A percentile compares a stretch with the other conserved stretches of the same genome.
Evolutionary conservation across 2,888 invertebrate genomes (phyloP).

Genomic region (Argynnis bischoffii): DNA sequence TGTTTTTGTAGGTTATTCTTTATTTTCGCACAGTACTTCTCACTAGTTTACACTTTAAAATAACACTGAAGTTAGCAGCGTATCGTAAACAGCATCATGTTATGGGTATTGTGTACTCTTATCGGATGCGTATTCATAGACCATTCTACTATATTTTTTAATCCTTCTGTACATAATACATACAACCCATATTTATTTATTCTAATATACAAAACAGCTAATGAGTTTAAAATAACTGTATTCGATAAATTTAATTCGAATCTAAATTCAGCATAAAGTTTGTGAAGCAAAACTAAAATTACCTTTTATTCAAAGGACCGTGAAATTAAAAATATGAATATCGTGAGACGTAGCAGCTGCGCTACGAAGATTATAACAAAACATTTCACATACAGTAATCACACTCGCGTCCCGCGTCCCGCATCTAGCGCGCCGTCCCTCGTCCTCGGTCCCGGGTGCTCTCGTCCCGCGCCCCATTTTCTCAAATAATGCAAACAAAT

Average conservation of each 20-base stretch:
- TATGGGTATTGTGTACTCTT: too few relatives aligned
- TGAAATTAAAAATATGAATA: constrained; percentile 72
- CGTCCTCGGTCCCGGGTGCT: constrained; percentile 5
- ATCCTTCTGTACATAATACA: too few relatives aligned
- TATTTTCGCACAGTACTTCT: too few relatives aligned
- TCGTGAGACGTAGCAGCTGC: constrained; percentile 62
- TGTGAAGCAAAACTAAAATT: constrained; percentile 49
- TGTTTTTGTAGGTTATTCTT: too few relatives aligned
- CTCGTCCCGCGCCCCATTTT: constrained; percentile 17
- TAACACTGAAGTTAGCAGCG: too few relatives aligned
- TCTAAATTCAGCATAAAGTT: constrained; percentile 21
- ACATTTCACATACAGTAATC: constrained; percentile 38
- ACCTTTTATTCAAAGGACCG: constrained; percentile 53
- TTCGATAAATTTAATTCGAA: background rate
- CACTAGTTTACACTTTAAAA: too few relatives aligned
- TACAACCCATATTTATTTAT: too few relatives aligned
- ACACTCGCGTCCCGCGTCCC: constrained; percentile 24
- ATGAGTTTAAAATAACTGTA: too few relatives aligned
- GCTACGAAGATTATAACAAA: constrained; percentile 36
- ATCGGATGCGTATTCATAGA: too few relatives aligned
- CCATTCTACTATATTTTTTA: too few relatives aligned
- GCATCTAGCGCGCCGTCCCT: constrained; percentile 7
- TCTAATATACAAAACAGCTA: too few relatives aligned
- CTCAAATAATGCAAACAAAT: constrained; percentile 37
- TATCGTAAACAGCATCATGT: too few relatives aligned